Evolutionary conservation across 2,797 vertebrate species (phyloP).

Genomic region (Trachops cirrhosus): DNA sequence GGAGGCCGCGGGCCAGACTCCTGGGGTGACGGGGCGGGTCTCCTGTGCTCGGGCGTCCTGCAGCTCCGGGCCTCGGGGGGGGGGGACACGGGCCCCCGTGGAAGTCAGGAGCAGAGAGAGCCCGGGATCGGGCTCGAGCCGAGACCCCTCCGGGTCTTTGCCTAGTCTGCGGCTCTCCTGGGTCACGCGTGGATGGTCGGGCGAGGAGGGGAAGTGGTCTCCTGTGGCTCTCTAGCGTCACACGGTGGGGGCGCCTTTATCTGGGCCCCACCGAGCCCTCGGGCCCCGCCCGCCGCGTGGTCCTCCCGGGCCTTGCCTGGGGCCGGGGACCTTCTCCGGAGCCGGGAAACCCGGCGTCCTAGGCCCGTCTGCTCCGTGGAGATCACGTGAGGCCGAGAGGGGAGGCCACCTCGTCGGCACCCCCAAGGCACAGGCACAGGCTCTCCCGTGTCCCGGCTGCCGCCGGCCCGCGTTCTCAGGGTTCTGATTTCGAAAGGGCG

Average conservation of each 20-base stretch:
- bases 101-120: background rate
- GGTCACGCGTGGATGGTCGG: background rate
- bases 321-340: background rate
- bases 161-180: background rate
- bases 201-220: too few species aligned
- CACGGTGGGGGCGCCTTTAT: too few species aligned
- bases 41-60: background rate
- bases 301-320: background rate
- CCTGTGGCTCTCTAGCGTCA: background rate
- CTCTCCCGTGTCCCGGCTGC: background rate
- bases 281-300: rapidly evolving
- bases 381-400: background rate
- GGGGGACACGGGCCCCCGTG: too few species aligned
- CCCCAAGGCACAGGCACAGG: background rate
- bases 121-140: background rate
- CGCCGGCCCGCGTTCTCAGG: background rate
- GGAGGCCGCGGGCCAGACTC: background rate
- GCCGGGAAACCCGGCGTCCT: background rate
- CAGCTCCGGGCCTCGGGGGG: background rate
- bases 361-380: background rate
- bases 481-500: background rate
- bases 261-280: too few species aligned
- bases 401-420: background rate
- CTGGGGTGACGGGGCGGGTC: background rate
- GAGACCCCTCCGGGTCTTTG: background rate